phyloP scores from a whole-genome alignment of 2,797 vertebrate species.

The Steatocranus sp. region DNA sequence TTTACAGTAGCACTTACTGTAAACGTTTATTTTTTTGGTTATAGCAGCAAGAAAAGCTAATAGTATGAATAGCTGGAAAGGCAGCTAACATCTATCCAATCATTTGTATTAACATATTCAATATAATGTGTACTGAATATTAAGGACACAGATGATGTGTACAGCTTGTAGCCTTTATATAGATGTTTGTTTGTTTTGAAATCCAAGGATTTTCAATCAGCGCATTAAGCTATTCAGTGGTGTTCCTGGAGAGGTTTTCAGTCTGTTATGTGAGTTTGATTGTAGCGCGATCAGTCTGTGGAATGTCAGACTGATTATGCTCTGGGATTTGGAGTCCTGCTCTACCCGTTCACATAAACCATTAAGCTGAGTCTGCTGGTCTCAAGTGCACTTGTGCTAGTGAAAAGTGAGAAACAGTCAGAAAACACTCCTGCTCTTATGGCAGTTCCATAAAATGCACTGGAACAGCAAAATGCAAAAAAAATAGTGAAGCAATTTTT shows the following conservation, averaged over 20 bases:
- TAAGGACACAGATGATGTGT: constrained; percentile 43
- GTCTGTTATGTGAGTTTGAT: constrained; percentile 48
- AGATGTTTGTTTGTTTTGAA: constrained; percentile 22
- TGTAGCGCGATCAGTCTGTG: constrained; percentile 56
- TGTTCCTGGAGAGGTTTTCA: constrained; percentile 37
- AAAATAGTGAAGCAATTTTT: neutral
- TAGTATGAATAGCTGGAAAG: constrained; percentile 52
- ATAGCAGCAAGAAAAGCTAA: constrained; percentile 58
- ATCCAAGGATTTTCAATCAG: constrained; percentile 54
- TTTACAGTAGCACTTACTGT: constrained; percentile 52
- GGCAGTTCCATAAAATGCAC: constrained; percentile 15
- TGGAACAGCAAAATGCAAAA: constrained; percentile 25
- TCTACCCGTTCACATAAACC: constrained; percentile 19
- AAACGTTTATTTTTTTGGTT: constrained; percentile 12
- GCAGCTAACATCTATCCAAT: constrained; percentile 66
- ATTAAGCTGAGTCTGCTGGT: constrained; percentile 49
- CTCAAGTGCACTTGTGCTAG: constrained; percentile 66
- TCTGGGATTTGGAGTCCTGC: constrained; percentile 34
- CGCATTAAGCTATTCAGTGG: constrained; percentile 72
- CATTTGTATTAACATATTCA: constrained; percentile 40
- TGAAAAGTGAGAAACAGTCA: constrained; percentile 12
- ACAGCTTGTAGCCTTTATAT: constrained; percentile 62
- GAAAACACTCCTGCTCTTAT: constrained; percentile 17
- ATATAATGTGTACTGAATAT: constrained; percentile 43
- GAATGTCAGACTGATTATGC: constrained; percentile 38